Percentiles rank a stretch among this genome's conserved stretches.
Conservation (phyloP, 2,113 vertebrate species). For the Microtus ochrogaster region DNA sequence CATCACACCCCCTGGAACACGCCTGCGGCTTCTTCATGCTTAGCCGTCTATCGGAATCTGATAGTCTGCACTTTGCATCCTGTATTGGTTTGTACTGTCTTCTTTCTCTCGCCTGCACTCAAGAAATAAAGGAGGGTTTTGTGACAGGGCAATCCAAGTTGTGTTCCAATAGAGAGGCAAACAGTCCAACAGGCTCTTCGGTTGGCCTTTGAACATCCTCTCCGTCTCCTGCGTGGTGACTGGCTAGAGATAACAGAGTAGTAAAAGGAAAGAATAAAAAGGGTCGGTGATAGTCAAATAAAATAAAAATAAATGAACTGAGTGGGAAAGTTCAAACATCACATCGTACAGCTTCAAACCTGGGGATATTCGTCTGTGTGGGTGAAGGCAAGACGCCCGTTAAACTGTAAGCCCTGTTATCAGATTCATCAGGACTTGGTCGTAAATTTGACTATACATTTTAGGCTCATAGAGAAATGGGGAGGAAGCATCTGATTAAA, state of each 20-base stretch:
- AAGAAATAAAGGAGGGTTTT: constrained; percentile 78
- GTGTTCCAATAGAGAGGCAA: constrained; percentile 81
- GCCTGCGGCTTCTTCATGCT: constrained; percentile 1
- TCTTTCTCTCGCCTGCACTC: constrained; percentile 70
- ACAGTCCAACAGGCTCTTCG: constrained; percentile 82
- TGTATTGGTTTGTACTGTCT: constrained; percentile 16
- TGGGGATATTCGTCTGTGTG: constrained; percentile 79
- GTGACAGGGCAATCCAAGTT: constrained; percentile 77
- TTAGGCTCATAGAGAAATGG: constrained; percentile 86
- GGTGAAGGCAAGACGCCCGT: constrained; percentile 79
- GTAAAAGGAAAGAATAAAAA: constrained; percentile 35
- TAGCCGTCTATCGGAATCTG: background rate
- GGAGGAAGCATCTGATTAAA: constrained; percentile 90
- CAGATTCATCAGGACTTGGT: constrained; percentile 84
- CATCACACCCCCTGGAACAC: background rate
- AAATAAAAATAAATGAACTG: constrained; percentile 57
- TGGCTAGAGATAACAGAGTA: background rate
- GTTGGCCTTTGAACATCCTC: constrained; percentile 75
- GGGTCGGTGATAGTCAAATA: constrained; percentile 61
- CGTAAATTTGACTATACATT: constrained; percentile 87
- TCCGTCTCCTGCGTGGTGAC: background rate
- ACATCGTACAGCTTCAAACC: constrained; percentile 65
- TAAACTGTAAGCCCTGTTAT: constrained; percentile 82
- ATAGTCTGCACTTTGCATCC: background rate
- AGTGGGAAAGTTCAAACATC: constrained; percentile 67